Evolutionary conservation across 2,113 vertebrate species (phyloP).

Genomic region (Pollimyrus isidori): DNA sequence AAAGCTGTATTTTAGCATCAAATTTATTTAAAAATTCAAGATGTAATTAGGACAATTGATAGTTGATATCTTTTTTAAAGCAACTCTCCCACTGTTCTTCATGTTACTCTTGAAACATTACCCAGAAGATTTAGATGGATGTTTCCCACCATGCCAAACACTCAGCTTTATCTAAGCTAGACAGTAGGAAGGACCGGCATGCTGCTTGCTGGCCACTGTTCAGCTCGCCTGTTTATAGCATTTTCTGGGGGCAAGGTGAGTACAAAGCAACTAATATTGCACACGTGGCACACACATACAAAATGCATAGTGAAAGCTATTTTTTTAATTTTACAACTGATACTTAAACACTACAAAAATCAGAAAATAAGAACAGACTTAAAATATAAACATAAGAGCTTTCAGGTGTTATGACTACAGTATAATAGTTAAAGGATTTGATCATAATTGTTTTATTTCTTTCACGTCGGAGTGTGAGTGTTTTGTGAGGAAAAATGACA

Average conservation of each 20-base stretch:
- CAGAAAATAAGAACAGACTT: not conserved
- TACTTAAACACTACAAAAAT: not conserved
- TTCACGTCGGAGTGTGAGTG: not conserved
- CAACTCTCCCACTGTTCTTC: not conserved
- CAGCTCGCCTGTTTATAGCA: not conserved
- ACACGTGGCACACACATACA: not conserved
- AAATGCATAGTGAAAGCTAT: not conserved
- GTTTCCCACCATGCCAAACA: not conserved
- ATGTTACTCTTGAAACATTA: not conserved
- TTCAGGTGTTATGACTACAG: not conserved
- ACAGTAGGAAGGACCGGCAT: not conserved
- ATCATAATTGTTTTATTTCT: not conserved
- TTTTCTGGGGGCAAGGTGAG: not conserved
- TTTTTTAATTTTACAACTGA: not conserved
- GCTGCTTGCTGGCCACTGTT: not conserved
- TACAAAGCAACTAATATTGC: not conserved
- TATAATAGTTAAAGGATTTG: not conserved
- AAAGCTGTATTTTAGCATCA: not conserved
- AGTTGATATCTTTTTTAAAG: not conserved
- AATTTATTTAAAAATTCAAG: not conserved
- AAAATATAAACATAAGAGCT: not conserved
- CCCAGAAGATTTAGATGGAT: not conserved
- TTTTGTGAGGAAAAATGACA: slow-evolving; percentile 39
- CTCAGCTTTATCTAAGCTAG: not conserved
- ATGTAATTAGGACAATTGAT: not conserved